Conservation (phyloP, 2,113 vertebrate species). For the Sinocyclocheilus maitianheensis region DNA sequence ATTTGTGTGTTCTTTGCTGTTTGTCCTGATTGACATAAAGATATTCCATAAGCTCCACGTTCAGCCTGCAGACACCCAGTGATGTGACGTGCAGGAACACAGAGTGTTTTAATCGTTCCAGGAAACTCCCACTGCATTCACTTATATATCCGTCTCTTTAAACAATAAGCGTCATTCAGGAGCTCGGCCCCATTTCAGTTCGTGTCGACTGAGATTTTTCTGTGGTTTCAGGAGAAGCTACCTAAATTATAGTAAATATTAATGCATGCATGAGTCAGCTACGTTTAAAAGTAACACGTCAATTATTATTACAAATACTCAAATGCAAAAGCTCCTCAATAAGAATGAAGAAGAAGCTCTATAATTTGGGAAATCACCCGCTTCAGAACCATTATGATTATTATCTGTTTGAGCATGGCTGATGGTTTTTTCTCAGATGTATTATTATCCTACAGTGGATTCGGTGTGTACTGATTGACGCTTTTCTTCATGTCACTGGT, state of each 20-base stretch:
- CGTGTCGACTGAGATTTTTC: background rate
- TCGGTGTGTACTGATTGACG: too few species aligned
- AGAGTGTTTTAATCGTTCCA: background rate
- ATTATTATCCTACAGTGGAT: background rate
- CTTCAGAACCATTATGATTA: background rate
- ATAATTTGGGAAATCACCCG: background rate
- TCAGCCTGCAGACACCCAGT: background rate
- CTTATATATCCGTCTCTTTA: background rate
- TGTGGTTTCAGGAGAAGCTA: background rate
- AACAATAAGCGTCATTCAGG: conserved; percentile 68
- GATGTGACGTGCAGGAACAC: background rate
- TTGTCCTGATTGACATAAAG: too few species aligned
- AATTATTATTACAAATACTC: background rate
- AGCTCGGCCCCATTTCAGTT: background rate
- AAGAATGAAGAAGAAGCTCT: background rate
- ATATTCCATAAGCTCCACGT: background rate
- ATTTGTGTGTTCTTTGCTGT: background rate
- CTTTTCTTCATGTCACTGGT: background rate
- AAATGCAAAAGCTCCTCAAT: background rate
- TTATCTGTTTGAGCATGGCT: background rate
- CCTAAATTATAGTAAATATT: background rate
- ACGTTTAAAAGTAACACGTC: background rate
- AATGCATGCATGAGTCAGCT: background rate
- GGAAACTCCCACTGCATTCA: background rate
- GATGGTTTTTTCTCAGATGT: background rate